phyloP scores from a whole-genome alignment of 2,113 vertebrate species.

The Climacteris rufus region DNA sequence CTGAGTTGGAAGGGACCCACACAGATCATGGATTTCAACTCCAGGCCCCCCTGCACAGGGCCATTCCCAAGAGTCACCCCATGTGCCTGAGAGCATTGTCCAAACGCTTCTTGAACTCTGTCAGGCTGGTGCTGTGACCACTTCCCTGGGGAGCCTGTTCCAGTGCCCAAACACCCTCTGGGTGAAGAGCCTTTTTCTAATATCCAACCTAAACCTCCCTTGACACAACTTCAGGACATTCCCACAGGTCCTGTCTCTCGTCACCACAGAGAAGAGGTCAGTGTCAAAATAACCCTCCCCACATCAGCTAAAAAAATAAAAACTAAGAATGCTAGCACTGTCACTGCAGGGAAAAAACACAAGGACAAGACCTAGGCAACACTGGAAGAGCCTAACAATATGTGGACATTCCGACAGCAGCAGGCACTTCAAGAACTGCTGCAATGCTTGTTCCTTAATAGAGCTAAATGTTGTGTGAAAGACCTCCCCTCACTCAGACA shows the following conservation, averaged over 20 bases:
- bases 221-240: neutral
- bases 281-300: neutral
- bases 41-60: no score
- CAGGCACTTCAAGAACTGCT: neutral
- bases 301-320: neutral
- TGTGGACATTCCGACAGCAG: rapidly evolving
- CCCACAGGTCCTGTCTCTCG: no score
- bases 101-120: neutral
- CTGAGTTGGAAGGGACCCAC: neutral
- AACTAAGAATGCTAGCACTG: neutral
- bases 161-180: neutral
- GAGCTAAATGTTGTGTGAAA: neutral
- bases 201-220: neutral
- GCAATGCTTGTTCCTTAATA: neutral
- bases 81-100: neutral
- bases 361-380: neutral
- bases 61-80: neutral
- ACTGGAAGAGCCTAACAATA: neutral
- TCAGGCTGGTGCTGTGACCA: neutral
- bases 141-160: no score
- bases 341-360: neutral
- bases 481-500: neutral
- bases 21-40: rapidly evolving
- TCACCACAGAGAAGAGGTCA: neutral
- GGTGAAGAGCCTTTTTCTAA: neutral